Evolutionary conservation across 2,113 vertebrate species (phyloP).

Genomic region (Sylvilagus bachmani): DNA sequence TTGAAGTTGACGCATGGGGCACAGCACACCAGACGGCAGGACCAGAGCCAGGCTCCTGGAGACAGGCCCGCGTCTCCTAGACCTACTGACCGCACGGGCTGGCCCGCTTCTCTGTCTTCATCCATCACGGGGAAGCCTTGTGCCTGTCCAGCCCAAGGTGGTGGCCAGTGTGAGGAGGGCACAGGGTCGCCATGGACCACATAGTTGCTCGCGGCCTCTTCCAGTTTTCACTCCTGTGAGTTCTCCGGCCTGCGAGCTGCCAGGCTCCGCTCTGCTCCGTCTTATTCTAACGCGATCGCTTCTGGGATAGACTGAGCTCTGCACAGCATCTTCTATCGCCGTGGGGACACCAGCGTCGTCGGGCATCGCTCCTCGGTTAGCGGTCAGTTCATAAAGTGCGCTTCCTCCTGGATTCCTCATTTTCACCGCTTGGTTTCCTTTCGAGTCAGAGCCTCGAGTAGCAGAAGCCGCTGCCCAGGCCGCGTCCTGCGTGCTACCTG

Average conservation of each 20-base stretch:
- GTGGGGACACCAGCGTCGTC: accelerated
- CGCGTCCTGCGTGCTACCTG: accelerated
- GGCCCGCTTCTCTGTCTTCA: not conserved
- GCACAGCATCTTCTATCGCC: accelerated
- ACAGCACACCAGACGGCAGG: not conserved
- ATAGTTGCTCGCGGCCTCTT: not conserved
- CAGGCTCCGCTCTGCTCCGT: not conserved
- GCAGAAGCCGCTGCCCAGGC: not conserved
- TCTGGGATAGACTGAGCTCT: too few species aligned
- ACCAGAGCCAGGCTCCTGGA: not conserved
- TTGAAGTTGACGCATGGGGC: not conserved
- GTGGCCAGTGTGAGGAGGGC: not conserved
- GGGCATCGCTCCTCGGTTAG: accelerated
- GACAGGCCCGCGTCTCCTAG: not conserved
- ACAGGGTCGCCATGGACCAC: not conserved
- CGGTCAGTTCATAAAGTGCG: not conserved
- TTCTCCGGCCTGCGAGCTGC: not conserved
- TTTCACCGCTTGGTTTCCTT: not conserved
- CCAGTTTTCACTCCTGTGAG: not conserved
- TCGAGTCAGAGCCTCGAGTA: not conserved
- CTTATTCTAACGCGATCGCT: not conserved
- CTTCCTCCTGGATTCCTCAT: not conserved
- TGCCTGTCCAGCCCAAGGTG: not conserved
- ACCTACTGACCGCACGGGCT: accelerated
- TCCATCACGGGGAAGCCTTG: not conserved